Evolutionary conservation across 2,888 invertebrate genomes (phyloP), one percentile per base, ranked within the genome.

Genomic region (Ceramica pisi): DNA sequence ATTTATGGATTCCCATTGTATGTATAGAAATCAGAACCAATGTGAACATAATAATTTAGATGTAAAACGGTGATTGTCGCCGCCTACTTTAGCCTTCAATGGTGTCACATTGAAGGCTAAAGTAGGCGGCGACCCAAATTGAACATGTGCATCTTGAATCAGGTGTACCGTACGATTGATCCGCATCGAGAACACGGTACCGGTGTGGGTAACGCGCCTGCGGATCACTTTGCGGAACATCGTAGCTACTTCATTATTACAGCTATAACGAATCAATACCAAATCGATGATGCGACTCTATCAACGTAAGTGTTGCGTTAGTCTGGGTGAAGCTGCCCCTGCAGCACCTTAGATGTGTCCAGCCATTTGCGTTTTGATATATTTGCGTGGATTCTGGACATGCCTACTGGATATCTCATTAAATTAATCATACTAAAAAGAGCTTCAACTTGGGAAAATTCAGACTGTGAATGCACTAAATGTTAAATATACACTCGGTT

Each of bases 151-250:
- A 92, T 91, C 91, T 91, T 83, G 82, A 86, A 81, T 87, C 88
- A 86, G 76, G 86, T 89, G 88, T 94, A 94, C 94, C 94, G 95
- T 94, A 87, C 78, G 87, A 87, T 91, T 86, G 90, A 89, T 92
- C 92, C 90, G 92, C 93, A 92, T 93, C 87, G 85, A 87, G 91
- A 91, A 82, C 88, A 84, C 85, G 78, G 82, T 94, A 94, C 94
- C 93, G 93, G 94, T 91, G 79, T 68, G 83, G 67, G 82, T 81
- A 88, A 88, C 90, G 87, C 89, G 84, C 86, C 68, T 67, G 66
- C 56, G 62, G 70, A 75, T 75, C 68, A 78, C 53, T 90, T 90
- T 89, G 84, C 88, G 68, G 90, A 88, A 88, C 90, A 89, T 83
- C 75, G 79, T 75, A 64, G 26, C 46, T 72, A 71, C 69, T 53